A percentile compares a stretch with the other conserved stretches of the same genome.
Evolutionary conservation across 1,140 invertebrate genomes (phyloP).

Genomic region (Nasonia longicornis): DNA sequence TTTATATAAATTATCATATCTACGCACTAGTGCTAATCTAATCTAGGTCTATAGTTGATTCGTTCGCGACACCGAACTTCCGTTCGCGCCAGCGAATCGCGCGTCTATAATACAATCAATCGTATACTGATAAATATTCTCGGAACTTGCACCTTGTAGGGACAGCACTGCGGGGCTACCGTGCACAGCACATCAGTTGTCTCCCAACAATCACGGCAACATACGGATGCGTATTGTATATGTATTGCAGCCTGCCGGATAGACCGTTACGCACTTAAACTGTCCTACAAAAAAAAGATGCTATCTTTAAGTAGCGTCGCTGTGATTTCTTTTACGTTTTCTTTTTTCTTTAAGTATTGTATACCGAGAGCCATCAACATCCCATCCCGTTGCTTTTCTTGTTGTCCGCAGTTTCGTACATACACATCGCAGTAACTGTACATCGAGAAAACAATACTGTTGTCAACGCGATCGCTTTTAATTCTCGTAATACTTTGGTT

Average conservation of each 20-base stretch:
- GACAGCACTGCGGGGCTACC: not conserved
- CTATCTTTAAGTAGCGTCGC: slow-evolving; percentile 24
- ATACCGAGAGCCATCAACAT: not conserved
- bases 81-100: not conserved
- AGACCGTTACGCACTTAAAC: not conserved
- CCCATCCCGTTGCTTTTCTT: not conserved
- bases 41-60: not conserved
- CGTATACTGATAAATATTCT: slow-evolving; percentile 34
- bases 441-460: slow-evolving; percentile 25
- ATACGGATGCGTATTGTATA: not conserved
- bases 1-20: slow-evolving; percentile 37
- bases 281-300: slow-evolving; percentile 3
- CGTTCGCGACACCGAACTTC: not conserved
- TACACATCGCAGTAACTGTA: not conserved
- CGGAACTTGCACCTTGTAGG: slow-evolving; percentile 35
- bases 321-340: not conserved
- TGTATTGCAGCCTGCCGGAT: no score
- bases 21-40: not conserved
- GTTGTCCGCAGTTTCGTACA: not conserved
- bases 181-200: not conserved
- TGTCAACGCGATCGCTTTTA: not conserved
- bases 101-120: slow-evolving; percentile 37
- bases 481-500: not conserved
- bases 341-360: not conserved
- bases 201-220: not conserved